These are phyloP conservation scores for Amaurobius ferox DNA, from an alignment of 2,888 invertebrate species.

Conservation along the genomic window DNA sequence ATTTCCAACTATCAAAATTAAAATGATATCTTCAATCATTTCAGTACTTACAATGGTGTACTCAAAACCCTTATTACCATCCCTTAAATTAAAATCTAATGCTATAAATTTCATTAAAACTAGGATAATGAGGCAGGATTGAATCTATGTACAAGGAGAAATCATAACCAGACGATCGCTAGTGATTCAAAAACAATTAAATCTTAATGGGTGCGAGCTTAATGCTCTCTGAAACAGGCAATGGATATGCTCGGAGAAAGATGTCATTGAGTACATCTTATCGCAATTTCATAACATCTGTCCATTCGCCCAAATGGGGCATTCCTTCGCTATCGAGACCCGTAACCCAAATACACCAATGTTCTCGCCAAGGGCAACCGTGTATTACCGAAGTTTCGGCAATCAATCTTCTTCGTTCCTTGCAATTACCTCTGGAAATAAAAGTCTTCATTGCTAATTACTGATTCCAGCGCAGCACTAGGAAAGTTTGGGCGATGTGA, in stretches of 20 bases:
- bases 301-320: not conserved
- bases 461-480: not conserved
- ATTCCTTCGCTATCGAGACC: not conserved
- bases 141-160: too few relatives aligned
- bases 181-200: too few relatives aligned
- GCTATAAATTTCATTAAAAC: too few relatives aligned
- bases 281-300: not conserved
- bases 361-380: constrained; percentile 26
- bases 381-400: not conserved
- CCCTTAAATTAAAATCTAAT: too few relatives aligned
- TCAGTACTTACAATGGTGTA: too few relatives aligned
- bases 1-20: too few relatives aligned
- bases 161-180: too few relatives aligned
- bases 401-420: constrained; percentile 53
- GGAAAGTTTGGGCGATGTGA: not conserved
- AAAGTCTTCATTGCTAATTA: not conserved
- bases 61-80: too few relatives aligned
- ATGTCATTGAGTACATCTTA: not conserved
- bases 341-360: not conserved
- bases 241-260: not conserved
- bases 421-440: constrained; percentile 26
- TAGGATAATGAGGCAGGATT: too few relatives aligned
- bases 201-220: too few relatives aligned
- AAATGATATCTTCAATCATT: too few relatives aligned
- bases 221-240: not conserved